Evolutionary conservation across 2,888 invertebrate species (phyloP).

Genomic region (Ashinkailepas kermadecensis): DNA sequence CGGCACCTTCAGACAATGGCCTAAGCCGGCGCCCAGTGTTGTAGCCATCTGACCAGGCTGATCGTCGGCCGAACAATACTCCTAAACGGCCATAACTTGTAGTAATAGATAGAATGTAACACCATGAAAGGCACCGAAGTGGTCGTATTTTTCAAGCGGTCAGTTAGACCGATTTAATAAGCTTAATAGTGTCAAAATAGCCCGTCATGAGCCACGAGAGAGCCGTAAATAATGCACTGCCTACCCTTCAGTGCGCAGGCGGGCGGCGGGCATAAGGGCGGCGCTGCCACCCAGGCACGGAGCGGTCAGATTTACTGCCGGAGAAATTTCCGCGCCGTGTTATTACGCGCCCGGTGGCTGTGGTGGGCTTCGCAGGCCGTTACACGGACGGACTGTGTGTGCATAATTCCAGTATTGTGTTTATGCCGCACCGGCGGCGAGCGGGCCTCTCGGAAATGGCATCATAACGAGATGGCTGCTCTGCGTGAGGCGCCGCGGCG

Average conservation of each 20-base stretch:
- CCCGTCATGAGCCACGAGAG: conserved; percentile 2
- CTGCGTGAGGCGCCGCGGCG: neutral
- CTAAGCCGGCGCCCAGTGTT: neutral
- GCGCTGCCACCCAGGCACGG: neutral
- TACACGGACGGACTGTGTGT: neutral
- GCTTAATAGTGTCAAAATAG: conserved; percentile 22
- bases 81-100: conserved; percentile 16
- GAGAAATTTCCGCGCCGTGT: neutral
- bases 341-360: conserved; percentile 4
- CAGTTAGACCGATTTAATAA: conserved; percentile 15
- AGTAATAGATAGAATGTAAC: conserved; percentile 20
- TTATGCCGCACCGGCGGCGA: neutral
- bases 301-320: neutral
- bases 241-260: neutral
- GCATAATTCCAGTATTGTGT: neutral
- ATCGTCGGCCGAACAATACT: neutral
- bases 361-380: neutral
- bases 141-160: conserved; percentile 16
- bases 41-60: too few species aligned
- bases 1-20: conserved; percentile 15
- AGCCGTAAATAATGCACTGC: conserved; percentile 3
- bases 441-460: neutral
- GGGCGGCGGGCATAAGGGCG: neutral
- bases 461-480: neutral
- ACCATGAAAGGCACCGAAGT: conserved; percentile 12